Evolutionary conservation across 2,797 vertebrate species (phyloP).

Genomic region (Sebastes minor): DNA sequence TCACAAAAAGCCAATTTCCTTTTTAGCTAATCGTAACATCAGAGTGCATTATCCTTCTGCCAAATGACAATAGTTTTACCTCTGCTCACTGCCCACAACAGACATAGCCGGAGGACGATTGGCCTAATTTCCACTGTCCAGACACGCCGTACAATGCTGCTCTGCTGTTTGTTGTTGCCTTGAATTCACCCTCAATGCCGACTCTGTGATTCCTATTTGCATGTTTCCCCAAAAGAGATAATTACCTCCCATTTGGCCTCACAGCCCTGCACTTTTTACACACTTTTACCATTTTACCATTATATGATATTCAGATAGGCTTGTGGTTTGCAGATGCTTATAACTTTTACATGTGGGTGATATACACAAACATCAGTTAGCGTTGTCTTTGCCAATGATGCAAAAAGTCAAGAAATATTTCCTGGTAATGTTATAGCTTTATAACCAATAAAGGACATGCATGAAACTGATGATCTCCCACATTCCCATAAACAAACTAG

Average conservation of each 20-base stretch:
- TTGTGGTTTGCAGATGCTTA: not conserved
- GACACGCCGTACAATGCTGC: not conserved
- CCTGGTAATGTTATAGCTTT: not conserved
- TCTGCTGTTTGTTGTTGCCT: constrained; percentile 29
- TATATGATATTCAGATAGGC: not conserved
- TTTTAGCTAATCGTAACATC: not conserved
- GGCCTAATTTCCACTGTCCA: constrained; percentile 47
- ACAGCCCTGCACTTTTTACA: not conserved
- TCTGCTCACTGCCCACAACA: constrained; percentile 18
- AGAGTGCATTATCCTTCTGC: not conserved
- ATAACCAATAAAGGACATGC: not conserved
- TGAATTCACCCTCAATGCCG: constrained; percentile 30
- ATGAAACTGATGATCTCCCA: constrained; percentile 9
- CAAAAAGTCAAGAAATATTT: not conserved
- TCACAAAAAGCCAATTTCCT: not conserved
- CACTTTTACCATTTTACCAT: not conserved
- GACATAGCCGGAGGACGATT: constrained; percentile 25
- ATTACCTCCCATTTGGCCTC: constrained; percentile 46
- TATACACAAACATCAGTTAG: not conserved
- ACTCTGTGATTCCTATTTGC: constrained; percentile 47
- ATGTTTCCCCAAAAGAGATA: constrained; percentile 53
- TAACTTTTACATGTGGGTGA: not conserved
- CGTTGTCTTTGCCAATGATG: not conserved
- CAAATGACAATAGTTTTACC: not conserved
- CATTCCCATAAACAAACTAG: constrained; percentile 16